Percentiles rank a stretch among this genome's conserved stretches.
Evolutionary conservation across 2,113 vertebrate species (phyloP).

Genomic region (Melozone crissalis): DNA sequence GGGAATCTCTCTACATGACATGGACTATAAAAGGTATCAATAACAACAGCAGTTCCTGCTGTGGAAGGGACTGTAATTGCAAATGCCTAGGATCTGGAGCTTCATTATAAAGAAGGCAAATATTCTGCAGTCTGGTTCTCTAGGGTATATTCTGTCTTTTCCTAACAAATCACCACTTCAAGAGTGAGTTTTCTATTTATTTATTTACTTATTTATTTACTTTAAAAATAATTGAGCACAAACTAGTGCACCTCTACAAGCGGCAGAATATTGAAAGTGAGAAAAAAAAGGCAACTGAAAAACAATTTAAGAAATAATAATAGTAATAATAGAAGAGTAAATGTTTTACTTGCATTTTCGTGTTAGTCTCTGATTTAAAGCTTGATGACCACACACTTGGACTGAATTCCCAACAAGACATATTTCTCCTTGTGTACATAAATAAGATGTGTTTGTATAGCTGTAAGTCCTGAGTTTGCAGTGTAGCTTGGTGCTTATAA

Average conservation of each 20-base stretch:
- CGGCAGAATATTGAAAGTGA: neutral
- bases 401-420: constrained; percentile 2
- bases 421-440: constrained; percentile 30
- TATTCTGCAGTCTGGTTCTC: constrained; percentile 1
- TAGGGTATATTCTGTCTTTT: constrained; percentile 1
- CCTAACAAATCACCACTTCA: neutral
- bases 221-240: neutral
- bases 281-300: neutral
- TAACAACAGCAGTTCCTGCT: constrained; percentile 42
- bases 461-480: constrained; percentile 54
- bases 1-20: constrained; percentile 32
- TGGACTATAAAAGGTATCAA: constrained; percentile 42
- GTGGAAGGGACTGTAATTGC: constrained; percentile 27
- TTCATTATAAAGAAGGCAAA: neutral
- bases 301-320: constrained; percentile 5
- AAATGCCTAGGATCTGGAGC: constrained; percentile 11
- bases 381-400: constrained; percentile 45
- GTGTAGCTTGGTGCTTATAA: constrained; percentile 20
- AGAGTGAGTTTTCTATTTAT: neutral
- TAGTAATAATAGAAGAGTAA: neutral
- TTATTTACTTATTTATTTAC: constrained; percentile 26
- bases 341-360: neutral
- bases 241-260: neutral
- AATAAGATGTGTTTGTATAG: constrained; percentile 59
- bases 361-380: constrained; percentile 58